Base-by-base conservation (phyloP, 2,797 vertebrate genomes). In the Neosilurus mollespiculum region DNA sequence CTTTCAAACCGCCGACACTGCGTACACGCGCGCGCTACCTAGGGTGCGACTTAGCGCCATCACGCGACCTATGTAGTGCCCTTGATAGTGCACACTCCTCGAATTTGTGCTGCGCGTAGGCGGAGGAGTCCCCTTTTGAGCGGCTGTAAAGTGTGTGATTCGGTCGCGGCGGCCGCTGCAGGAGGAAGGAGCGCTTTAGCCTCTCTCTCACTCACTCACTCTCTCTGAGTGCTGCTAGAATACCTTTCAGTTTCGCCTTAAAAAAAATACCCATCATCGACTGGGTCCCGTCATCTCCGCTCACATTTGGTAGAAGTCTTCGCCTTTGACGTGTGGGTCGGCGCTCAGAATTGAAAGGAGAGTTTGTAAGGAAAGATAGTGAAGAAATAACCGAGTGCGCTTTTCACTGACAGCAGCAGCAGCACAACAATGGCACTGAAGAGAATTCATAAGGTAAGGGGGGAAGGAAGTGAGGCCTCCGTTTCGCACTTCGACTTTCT, bases 391-490 rank as follows among this genome's bases (percentile, higher is more conserved):
- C 14, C 61, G 59, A 88, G 86, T 92, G 93, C 94, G 92, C 83
- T 84, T 94, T 95, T 93, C 94, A 92, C 93, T 90, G 93, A 94
- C 94, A 84, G 83, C 83, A 81, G 81, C 64, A 93, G 93, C 93
- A 94, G 91, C 94, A 95, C 94, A 95, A 95, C 95, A 95, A 97
- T 97, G 96, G 96, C 96, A 95, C 94, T 97, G 93, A 97, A 97
- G 94, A 96, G 96, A 96, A 97, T 97, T 95, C 96, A 97, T 93
- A 97, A 97, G 96, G 96, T 97, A 95, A 96, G 93, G 81, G 92
- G 92, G 66, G 66, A 70, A 70, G 78, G 64, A 56, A 80, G 64
- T 59, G 37, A 43, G 69, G 59, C 70, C 15, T 59, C 34, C 30
- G 69, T 53, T 80, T 78, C 83, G 59, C 71, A 71, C 83, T 67